Base-by-base conservation (phyloP, 2,113 vertebrate species). In the Elachura formosa region DNA sequence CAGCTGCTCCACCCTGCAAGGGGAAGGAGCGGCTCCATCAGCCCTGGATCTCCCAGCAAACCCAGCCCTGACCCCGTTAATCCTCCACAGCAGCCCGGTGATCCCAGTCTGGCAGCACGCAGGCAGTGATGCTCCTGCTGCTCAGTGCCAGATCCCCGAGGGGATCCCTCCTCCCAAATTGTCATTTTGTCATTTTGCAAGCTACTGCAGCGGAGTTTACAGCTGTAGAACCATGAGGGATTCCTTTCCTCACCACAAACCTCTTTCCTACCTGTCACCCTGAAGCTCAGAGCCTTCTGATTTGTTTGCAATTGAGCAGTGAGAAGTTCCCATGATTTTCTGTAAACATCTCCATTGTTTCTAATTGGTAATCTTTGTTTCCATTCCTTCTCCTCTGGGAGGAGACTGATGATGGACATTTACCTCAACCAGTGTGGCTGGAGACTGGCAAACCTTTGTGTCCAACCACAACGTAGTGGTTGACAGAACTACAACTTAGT, bases 1-100 rank as follows among this genome's bases (percentile, higher is more conserved):
- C 94, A 99, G 87, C 96, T 99, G 99, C 71, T 99, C 99, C 31
- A 99, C 96, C 96, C 99, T 99, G 96, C 22, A 36, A 74, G 12
- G 92, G 93, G 18, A 90, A 34, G 84, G 31, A 96, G n/a, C 7
- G 12, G 74, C 19, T 73, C 33, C 4, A 2, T 87, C 79, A 90
- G 45, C 11, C 20, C 48, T 25, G 14, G n/a, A 26, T 14, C 41
- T 25, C 8, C 40, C 56, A 31, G 73, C 51, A 46, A 2, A 1
- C 38, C 49, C 68, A 49, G 85, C 29, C 54, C 55, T 61, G 25
- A n/a, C 38, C 66, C 67, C 2, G 3, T n/a, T 68, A 10, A 67
- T 10, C 69, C 67, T 17, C 29, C 40, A 6, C 43, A 31, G 45
- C 29, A 68, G 77, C 29, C 36, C 56, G 2, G 49, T 1, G 16